Evolutionary conservation across 2,797 vertebrate genomes (phyloP), one percentile per base, ranked within the genome.

Genomic region (Onychomys torridus): DNA sequence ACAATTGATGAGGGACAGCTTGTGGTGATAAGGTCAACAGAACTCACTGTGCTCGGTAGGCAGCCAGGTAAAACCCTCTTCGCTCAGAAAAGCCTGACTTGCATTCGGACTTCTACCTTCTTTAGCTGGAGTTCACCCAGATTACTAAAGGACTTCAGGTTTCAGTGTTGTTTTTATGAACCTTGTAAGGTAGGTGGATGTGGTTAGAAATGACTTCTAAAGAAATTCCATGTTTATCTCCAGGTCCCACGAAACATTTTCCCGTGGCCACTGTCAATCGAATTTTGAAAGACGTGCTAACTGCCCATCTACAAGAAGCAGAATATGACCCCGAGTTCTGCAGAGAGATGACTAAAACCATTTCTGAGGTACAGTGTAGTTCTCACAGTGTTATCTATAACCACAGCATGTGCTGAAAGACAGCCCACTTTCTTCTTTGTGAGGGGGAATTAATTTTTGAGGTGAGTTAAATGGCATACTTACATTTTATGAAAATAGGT

Each of bases 241-340:
- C 97, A 99, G 99, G 98, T 91, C 99, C 99, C 1, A 23, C 49
- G 63, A 97, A 97, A 94, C 98, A 96, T 82, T 99, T 99, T 97
- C 99, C 99, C 9, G 98, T 98, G 87, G 81, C 96, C 13, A 97
- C 96, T 43, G 99, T 99, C 94, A 98, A 98, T 49, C 98, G 98
- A 49, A 99, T 99, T 97, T 98, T 99, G 97, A 98, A 98, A 98
- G 99, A 99, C 0, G 99, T 99, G 57, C 98, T 99, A 52, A 98
- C 97, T 37, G 99, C 93, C 94, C 98, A 98, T 94, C 98, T 99
- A 71, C 98, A 98, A 96, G 98, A 99, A 91, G 99, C 98, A 98
- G 98, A 98, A 76, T 99, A 99, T 93, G 99, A 99, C 96, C 98
- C 98, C 0, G 99, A 99, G 55, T 98, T 98, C 85, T 99, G 99